Evolutionary conservation across 2,113 vertebrate species (phyloP), one percentile per base, ranked within the genome.

Genomic region (Rattus norvegicus): DNA sequence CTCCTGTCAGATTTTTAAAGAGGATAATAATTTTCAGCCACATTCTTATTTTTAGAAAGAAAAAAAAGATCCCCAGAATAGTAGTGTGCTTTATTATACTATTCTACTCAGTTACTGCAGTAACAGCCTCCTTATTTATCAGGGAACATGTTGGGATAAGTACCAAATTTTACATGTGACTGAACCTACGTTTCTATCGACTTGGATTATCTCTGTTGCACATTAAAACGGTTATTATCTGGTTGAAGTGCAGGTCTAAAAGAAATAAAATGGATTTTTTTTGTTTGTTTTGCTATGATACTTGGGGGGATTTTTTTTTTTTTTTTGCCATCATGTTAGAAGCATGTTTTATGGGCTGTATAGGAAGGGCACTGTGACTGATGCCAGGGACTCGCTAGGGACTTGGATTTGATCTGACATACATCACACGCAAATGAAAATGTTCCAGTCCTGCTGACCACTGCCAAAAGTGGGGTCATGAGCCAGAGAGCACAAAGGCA

Each of bases 231-330:
- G 83, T 95, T 97, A 96, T 97, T 97, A 97, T 95, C 93, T 65
- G 91, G 43, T 93, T 97, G 96, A 97, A 97, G 97, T 95, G 92
- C 79, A 63, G 92, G 83, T 79, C 95, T 92, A 76, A 91, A 95
- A 94, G 81, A 97, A 95, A 91, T 93, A 94, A 97, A 96, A 96
- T 98, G 88, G 95, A 95, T 97, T 96, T 97, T 97, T 67, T 95
- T 97, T 96, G 3, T 69, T 54, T 73, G n/a, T 98, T 96, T 73
- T 14, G 59, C 94, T 87, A 0, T 76, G 90, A 91, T 92, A 86
- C 94, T 94, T 94, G 94, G 56, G 59, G 91, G 90, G 39, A 7
- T 56, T 84, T 73, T 73, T 81, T 59, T 54, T 83, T 72, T 72
- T 81, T 63, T 3, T 39, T 24, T 70, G 17, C n/a, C 77, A 93